A percentile compares a stretch with the other conserved stretches of the same genome.
phyloP scores from a whole-genome alignment of 2,888 invertebrate species.

The Habrosyne pyritoides region DNA sequence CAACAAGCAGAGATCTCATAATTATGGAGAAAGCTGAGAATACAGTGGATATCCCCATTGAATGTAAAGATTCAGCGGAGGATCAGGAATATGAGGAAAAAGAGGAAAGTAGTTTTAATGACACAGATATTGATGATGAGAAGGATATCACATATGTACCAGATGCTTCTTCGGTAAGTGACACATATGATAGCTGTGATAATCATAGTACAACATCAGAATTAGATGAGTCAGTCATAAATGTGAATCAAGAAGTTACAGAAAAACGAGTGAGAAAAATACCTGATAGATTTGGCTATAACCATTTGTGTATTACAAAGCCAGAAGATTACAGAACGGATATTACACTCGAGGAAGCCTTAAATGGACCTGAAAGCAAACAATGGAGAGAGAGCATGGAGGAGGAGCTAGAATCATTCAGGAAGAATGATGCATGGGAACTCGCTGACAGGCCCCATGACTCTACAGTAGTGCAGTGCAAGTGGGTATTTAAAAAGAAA shows the following conservation, averaged over 20 bases:
- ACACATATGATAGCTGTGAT: background rate
- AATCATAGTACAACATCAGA: background rate
- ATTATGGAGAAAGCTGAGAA: background rate
- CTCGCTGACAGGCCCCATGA: conserved; percentile 11
- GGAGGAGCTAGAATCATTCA: conserved; percentile 17
- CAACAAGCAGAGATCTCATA: background rate
- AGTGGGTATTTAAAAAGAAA: conserved; percentile 21
- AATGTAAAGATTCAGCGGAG: background rate
- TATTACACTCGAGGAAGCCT: conserved; percentile 7
- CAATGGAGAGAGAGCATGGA: conserved; percentile 15
- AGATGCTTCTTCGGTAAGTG: background rate
- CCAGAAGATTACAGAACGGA: background rate
- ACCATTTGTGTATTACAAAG: background rate
- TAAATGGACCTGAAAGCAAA: conserved; percentile 15
- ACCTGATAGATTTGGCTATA: background rate
- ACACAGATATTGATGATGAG: background rate
- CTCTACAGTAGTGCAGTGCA: conserved; percentile 10
- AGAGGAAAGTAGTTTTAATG: background rate
- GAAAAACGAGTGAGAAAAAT: background rate
- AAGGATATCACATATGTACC: background rate
- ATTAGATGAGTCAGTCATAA: background rate
- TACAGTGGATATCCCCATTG: too few relatives aligned
- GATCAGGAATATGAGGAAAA: background rate
- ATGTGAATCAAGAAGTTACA: background rate
- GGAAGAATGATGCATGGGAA: conserved; percentile 16